phyloP scores from a whole-genome alignment of 37 sponge, comb jelly and placozoan genomes.

The Aphrocallistes beatrix region DNA sequence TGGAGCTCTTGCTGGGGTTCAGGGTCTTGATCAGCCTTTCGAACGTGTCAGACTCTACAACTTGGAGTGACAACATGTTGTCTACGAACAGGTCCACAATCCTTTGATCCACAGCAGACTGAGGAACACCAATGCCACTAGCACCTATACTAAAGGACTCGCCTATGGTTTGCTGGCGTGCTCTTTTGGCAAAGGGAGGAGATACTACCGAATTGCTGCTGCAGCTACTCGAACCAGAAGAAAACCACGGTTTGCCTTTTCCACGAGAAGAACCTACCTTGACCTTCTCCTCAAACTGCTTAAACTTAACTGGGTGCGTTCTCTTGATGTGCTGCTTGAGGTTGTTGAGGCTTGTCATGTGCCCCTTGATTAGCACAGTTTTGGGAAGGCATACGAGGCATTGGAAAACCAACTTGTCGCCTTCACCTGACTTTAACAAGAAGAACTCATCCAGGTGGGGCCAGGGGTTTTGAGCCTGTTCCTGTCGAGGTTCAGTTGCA shows the following conservation, averaged over 20 bases:
- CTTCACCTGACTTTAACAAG: not conserved
- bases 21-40: not conserved
- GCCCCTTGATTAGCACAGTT: not conserved
- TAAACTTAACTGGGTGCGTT: not conserved
- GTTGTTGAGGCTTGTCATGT: not conserved
- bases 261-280: not conserved
- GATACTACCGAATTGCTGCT: not conserved
- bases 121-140: not conserved
- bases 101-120: not conserved
- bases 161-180: not conserved
- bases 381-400: not conserved
- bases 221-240: not conserved
- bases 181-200: not conserved
- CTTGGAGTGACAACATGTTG: not conserved
- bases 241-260: not conserved
- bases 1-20: not conserved
- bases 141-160: not conserved
- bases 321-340: not conserved
- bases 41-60: not conserved
- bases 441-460: not conserved
- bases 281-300: not conserved
- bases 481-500: not conserved
- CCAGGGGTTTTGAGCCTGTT: not conserved
- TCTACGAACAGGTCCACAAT: not conserved
- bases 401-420: not conserved